These are phyloP conservation scores for Toxotes chatareus DNA, from an alignment of 2,113 vertebrate species.

Conservation along the genomic window DNA sequence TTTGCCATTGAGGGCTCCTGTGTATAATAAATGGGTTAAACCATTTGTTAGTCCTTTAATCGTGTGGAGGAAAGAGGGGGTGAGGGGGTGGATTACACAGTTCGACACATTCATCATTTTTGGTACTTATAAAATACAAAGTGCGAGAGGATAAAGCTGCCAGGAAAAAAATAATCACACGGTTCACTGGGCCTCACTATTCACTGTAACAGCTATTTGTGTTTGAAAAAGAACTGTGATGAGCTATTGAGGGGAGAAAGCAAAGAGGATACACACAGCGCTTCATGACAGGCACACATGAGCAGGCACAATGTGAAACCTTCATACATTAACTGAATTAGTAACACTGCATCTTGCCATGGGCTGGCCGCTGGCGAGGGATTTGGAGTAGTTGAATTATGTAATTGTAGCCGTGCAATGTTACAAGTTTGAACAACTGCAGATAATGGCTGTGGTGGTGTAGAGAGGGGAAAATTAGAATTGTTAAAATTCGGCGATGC, in stretches of 20 bases:
- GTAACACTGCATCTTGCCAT: conserved; percentile 36
- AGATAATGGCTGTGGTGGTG: conserved; percentile 5
- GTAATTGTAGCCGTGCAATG: conserved; percentile 33
- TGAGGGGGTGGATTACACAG: conserved; percentile 40
- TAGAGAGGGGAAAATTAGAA: not conserved
- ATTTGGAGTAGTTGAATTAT: conserved; percentile 49
- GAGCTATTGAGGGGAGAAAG: conserved; percentile 15
- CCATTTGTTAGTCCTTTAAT: conserved; percentile 55
- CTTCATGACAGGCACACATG: conserved; percentile 31
- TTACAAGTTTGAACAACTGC: conserved; percentile 50
- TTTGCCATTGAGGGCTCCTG: conserved; percentile 33
- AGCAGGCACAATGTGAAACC: conserved; percentile 52
- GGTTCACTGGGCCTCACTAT: conserved; percentile 13
- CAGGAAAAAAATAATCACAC: conserved; percentile 16
- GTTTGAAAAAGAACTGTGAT: conserved; percentile 24
- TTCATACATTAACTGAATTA: conserved; percentile 50
- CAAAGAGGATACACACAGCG: conserved; percentile 15
- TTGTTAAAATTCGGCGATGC: not conserved
- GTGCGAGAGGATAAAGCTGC: conserved; percentile 27
- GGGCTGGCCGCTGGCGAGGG: conserved; percentile 12
- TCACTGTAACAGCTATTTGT: conserved; percentile 23
- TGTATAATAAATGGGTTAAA: conserved; percentile 51
- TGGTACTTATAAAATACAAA: conserved; percentile 24
- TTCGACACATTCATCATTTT: conserved; percentile 47
- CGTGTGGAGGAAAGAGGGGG: conserved; percentile 8